A percentile compares a stretch with the other conserved stretches of the same genome.
These are phyloP conservation scores for Galendromus occidentalis DNA, from an alignment of 1,140 invertebrate genomes.

Conservation along the genomic window DNA sequence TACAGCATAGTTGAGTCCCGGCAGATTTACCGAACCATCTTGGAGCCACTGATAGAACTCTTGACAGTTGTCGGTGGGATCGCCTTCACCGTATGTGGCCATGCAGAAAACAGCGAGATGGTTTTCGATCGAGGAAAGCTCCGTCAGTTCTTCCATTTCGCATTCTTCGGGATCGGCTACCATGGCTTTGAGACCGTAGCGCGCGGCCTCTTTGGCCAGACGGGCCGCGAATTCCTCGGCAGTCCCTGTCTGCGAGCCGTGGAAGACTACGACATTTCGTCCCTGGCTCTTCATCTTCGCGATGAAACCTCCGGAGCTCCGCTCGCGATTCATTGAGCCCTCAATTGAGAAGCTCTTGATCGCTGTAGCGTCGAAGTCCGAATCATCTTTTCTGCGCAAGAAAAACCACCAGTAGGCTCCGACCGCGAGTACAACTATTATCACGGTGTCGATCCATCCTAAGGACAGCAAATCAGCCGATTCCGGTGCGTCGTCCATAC, in stretches of 20 bases:
- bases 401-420: constrained; percentile 50
- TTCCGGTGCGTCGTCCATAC: too few species aligned
- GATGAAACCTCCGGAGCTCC: not conserved
- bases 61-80: constrained; percentile 98
- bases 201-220: constrained; percentile 76
- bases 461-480: constrained; percentile 24
- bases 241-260: constrained; percentile 95
- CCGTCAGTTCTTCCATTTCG: constrained; percentile 66
- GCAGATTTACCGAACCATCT: constrained; percentile 62
- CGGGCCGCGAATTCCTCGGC: constrained; percentile 91
- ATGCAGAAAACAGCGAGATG: constrained; percentile 85
- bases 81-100: constrained; percentile 95
- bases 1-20: constrained; percentile 78
- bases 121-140: constrained; percentile 66
- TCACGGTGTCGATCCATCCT: constrained; percentile 50
- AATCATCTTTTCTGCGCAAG: constrained; percentile 46
- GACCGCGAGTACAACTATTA: constrained; percentile 44
- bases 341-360: constrained; percentile 53
- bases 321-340: constrained; percentile 27
- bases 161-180: constrained; percentile 95
- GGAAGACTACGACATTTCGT: constrained; percentile 84
- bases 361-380: constrained; percentile 32
- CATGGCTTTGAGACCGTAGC: constrained; percentile 88
- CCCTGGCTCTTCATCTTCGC: constrained; percentile 29
- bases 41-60: constrained; percentile 90